phyloP scores from a whole-genome alignment of 1,140 invertebrate species.

The Hermetia illucens region DNA sequence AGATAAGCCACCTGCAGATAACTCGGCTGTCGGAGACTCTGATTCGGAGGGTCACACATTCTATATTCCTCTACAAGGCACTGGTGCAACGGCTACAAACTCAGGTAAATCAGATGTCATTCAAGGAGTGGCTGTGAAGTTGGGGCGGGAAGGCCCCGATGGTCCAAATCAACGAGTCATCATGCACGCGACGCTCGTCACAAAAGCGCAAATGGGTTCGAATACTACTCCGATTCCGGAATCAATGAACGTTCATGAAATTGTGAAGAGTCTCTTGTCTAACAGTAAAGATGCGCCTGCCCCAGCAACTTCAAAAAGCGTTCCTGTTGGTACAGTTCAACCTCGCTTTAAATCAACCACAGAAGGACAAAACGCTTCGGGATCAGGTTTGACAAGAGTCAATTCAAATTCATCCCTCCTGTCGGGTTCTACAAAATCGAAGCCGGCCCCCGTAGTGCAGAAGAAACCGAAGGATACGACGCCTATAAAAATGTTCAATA shows the following conservation, averaged over 20 bases:
- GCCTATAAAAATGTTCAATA: conserved; percentile 34
- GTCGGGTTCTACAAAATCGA: conserved; percentile 23
- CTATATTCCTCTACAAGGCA: conserved; percentile 49
- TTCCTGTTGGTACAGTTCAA: conserved; percentile 41
- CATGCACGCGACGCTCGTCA: conserved; percentile 50
- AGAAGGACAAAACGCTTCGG: conserved; percentile 14
- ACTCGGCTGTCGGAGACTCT: conserved; percentile 6
- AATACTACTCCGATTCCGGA: conserved; percentile 30
- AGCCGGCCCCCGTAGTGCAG: conserved; percentile 8
- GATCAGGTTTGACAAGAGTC: conserved; percentile 18
- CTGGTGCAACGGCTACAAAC: conserved; percentile 31
- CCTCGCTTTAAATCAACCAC: conserved; percentile 33
- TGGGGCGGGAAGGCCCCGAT: conserved; percentile 44
- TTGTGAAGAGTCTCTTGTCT: conserved; percentile 20
- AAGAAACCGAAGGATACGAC: conserved; percentile 28
- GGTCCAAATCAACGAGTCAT: conserved; percentile 47
- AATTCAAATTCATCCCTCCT: conserved; percentile 25
- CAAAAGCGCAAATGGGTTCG: conserved; percentile 37
- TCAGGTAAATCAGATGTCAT: conserved; percentile 36
- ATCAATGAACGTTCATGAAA: conserved; percentile 21
- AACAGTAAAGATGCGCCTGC: not conserved
- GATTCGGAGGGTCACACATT: conserved; percentile 43
- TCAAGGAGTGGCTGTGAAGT: conserved; percentile 47
- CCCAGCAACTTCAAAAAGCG: conserved; percentile 30
- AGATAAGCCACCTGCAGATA: not conserved